Percentiles rank a stretch among this genome's conserved stretches.
These are phyloP conservation scores for Aphis craccivora DNA, from an alignment of 1,140 invertebrate genomes.

Conservation along the genomic window DNA sequence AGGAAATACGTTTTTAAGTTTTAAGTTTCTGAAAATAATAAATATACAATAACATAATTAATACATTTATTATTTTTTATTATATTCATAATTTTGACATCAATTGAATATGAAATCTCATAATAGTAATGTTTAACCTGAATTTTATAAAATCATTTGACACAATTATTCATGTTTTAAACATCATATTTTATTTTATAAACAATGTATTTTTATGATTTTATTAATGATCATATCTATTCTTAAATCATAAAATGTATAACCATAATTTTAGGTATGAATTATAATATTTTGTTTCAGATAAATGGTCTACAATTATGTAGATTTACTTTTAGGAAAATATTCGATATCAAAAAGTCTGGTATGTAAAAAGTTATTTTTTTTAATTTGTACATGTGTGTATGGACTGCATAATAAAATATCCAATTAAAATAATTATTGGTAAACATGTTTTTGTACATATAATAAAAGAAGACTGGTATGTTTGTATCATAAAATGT, in stretches of 20 bases:
- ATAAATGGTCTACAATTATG: constrained; percentile 6
- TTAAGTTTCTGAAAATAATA: no score
- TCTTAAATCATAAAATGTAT: background rate
- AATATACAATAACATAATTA: background rate
- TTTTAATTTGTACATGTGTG: constrained; percentile 21
- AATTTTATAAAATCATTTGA: background rate
- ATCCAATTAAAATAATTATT: background rate
- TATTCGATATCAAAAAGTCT: background rate
- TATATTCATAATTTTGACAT: no score
- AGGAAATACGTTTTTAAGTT: no score
- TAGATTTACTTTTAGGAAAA: constrained; percentile 9
- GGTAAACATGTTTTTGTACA: constrained; percentile 31
- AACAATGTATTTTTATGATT: background rate
- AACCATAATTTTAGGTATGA: background rate
- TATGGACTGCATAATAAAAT: background rate
- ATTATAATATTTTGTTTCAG: constrained; percentile 40
- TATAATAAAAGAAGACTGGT: constrained; percentile 20
- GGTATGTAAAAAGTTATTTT: constrained; percentile 38
- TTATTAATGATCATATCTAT: background rate
- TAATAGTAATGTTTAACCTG: background rate
- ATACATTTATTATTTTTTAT: background rate
- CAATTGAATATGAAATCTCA: background rate
- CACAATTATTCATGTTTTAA: background rate
- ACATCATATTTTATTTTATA: background rate
- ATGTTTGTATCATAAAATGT: constrained; percentile 47